Evolutionary conservation across 2,797 vertebrate genomes (phyloP), one percentile per base, ranked within the genome.

Genomic region (Delichon dasypus): DNA sequence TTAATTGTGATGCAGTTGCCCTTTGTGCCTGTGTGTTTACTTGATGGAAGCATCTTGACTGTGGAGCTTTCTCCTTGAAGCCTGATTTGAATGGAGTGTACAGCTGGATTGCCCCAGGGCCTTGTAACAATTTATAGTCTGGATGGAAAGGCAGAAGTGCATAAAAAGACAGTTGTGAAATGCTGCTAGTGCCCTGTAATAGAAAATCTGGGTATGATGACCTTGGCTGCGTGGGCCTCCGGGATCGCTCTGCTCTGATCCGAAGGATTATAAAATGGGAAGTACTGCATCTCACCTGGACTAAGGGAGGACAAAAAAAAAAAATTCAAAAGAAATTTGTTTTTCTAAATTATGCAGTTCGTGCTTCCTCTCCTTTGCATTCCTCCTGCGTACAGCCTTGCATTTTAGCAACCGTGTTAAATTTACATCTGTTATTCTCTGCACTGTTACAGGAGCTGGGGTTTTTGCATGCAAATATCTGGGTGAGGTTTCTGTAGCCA

Each of bases 11-110:
- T 84, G 95, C 93, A 16, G 83, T 89, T 97, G 93, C 95, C 96
- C 95, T 97, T 97, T 97, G 96, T 96, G 96, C 88, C 93, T 85
- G 89, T 73, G 14, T 97, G 95, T 97, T 97, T 97, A 82, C 86
- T 95, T 96, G 95, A 97, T 91, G 95, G 93, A 95, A 97, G 96
- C 96, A 81, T 97, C 92, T 94, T 93, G 95, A 85, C 86, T 95
- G 87, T 29, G 79, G 76, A 61, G 94, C 78, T 79, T 96, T 97
- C 96, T 96, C 87, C 93, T 97, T 95, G 94, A 97, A 95, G 93
- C 91, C 95, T 95, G 95, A 97, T 95, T 93, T 88, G 90, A 96
- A 97, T 93, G 95, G 95, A 96, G 88, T 20, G 6, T 79, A 85
- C 93, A 97, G 95, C 96, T 94, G 94, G 78, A 93, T 94, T 85